These are phyloP conservation scores for Peromyscus californicus DNA, from an alignment of 2,113 vertebrate genomes.

Conservation along the genomic window DNA sequence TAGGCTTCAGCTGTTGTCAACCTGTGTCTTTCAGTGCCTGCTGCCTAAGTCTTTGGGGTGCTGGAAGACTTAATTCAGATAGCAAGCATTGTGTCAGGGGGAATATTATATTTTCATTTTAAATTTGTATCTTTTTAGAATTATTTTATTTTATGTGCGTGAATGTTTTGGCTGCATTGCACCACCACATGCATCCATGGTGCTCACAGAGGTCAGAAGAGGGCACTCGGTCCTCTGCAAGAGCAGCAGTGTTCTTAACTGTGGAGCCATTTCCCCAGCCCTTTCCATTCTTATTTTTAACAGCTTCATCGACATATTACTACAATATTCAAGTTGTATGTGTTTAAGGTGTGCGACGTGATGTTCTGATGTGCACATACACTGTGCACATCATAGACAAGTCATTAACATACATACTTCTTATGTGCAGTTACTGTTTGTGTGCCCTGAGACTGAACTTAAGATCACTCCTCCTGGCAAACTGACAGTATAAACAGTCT, in stretches of 20 bases:
- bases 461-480: neutral
- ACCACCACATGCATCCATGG: neutral
- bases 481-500: neutral
- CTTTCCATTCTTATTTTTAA: neutral
- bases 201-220: neutral
- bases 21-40: neutral
- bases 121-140: neutral
- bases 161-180: neutral
- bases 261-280: too few relatives aligned
- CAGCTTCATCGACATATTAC: neutral
- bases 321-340: neutral
- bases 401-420: neutral
- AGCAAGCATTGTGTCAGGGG: neutral
- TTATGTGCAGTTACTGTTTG: neutral
- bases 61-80: slow-evolving; percentile 3
- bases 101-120: neutral
- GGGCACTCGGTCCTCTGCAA: neutral
- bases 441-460: neutral
- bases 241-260: neutral
- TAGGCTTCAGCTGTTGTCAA: neutral
- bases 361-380: neutral
- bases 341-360: neutral
- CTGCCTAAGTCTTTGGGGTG: neutral
- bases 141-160: too few relatives aligned
- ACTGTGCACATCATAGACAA: neutral